These are phyloP conservation scores for Antheraea pernyi DNA, from an alignment of 1,140 invertebrate species.

Conservation along the genomic window DNA sequence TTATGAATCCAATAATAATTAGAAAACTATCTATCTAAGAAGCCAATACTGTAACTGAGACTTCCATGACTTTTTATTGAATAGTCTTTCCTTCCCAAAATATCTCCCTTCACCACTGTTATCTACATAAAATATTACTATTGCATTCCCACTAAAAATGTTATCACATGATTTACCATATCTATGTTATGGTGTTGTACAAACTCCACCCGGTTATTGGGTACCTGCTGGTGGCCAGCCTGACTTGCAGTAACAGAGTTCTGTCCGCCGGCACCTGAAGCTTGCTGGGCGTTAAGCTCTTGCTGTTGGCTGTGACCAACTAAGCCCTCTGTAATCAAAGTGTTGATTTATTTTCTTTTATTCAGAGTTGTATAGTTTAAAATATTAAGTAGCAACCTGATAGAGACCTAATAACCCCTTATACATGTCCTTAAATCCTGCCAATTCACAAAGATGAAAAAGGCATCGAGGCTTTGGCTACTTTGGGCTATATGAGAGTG, in stretches of 20 bases:
- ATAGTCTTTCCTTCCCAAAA: no score
- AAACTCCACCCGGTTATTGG: conserved; percentile 76
- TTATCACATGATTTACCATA: conserved; percentile 73
- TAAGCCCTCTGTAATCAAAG: conserved; percentile 56
- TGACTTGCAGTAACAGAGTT: conserved; percentile 40
- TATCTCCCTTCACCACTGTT: no score
- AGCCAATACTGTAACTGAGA: no score
- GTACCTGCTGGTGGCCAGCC: conserved; percentile 65
- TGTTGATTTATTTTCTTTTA: neutral
- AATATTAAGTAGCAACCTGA: no score
- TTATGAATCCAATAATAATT: no score
- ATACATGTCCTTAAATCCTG: no score
- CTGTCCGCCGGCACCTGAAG: conserved; percentile 27
- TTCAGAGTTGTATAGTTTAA: neutral
- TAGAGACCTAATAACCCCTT: no score
- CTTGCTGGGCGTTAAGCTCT: conserved; percentile 44
- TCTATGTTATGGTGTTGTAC: conserved; percentile 76
- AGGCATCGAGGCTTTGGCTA: no score
- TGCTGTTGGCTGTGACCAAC: conserved; percentile 53
- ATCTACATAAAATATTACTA: neutral
- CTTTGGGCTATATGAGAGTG: no score
- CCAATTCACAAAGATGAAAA: no score
- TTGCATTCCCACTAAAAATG: conserved; percentile 57
- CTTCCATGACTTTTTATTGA: no score
- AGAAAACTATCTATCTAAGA: no score